Percentiles rank a stretch among this genome's conserved stretches.
Conservation (phyloP, 2,113 vertebrate species). For the Trogon surrucura region DNA sequence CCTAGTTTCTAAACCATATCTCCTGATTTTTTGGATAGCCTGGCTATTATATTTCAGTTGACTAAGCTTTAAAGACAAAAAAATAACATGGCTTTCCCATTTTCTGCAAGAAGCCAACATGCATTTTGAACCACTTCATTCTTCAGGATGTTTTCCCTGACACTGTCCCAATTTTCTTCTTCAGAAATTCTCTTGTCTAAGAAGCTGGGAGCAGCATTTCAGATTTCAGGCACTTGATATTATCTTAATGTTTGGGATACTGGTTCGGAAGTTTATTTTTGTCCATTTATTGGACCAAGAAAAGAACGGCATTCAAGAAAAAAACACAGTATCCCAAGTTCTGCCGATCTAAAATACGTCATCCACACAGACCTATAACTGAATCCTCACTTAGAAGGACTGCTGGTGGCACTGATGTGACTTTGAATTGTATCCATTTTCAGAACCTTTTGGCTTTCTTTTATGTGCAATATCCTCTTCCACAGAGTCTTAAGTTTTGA, state of each 20-base stretch:
- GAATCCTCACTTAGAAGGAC: constrained; percentile 35
- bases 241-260: neutral
- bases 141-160: neutral
- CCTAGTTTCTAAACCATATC: neutral
- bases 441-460: neutral
- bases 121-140: neutral
- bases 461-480: neutral
- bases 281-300: constrained; percentile 45
- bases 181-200: constrained; percentile 3
- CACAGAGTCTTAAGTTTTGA: constrained; percentile 53
- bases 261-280: constrained; percentile 36
- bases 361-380: constrained; percentile 15
- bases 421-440: neutral
- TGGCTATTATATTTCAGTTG: neutral
- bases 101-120: neutral
- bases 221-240: constrained; percentile 16
- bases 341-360: constrained; percentile 47
- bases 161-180: neutral
- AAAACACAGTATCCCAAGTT: constrained; percentile 19
- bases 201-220: neutral
- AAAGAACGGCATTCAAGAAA: constrained; percentile 12
- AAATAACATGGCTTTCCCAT: neutral
- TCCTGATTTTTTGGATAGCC: neutral
- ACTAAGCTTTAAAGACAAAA: neutral
- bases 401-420: neutral